These are phyloP conservation scores for Camponotus vicinus DNA, from an alignment of 1,140 invertebrate genomes.

Conservation along the genomic window DNA sequence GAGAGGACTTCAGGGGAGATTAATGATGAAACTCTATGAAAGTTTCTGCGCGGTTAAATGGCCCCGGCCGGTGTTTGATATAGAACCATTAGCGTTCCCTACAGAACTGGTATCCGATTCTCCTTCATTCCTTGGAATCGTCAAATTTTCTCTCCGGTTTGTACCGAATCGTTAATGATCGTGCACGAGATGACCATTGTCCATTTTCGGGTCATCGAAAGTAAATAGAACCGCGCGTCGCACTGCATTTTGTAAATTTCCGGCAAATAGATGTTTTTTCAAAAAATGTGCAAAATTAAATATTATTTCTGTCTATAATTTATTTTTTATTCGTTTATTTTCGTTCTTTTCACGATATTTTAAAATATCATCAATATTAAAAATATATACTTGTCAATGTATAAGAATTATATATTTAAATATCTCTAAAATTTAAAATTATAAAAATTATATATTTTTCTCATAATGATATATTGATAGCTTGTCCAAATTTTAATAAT, in stretches of 20 bases:
- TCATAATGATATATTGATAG: too few relatives aligned
- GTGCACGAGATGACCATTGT: constrained; percentile 45
- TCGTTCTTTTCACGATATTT: not conserved
- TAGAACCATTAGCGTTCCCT: constrained; percentile 82
- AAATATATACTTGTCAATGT: not conserved
- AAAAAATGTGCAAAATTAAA: not conserved
- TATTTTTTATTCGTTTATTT: not conserved
- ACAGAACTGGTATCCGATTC: constrained; percentile 59
- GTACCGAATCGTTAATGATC: constrained; percentile 72
- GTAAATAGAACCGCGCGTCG: not conserved
- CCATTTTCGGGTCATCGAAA: constrained; percentile 40
- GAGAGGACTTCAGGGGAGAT: constrained; percentile 81
- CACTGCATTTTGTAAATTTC: constrained; percentile 3
- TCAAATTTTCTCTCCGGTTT: constrained; percentile 31
- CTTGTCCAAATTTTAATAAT: too few relatives aligned
- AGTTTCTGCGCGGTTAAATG: constrained; percentile 78
- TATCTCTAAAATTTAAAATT: not conserved
- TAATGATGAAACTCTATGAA: constrained; percentile 80
- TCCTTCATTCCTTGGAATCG: constrained; percentile 66
- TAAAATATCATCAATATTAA: not conserved
- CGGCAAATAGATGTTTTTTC: not conserved
- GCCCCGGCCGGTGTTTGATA: constrained; percentile 78
- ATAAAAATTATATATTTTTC: not conserved
- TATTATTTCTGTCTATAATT: not conserved
- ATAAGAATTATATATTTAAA: not conserved